Evolutionary conservation across 2,888 invertebrate genomes (phyloP).

Genomic region (Sympetrum striolatum): DNA sequence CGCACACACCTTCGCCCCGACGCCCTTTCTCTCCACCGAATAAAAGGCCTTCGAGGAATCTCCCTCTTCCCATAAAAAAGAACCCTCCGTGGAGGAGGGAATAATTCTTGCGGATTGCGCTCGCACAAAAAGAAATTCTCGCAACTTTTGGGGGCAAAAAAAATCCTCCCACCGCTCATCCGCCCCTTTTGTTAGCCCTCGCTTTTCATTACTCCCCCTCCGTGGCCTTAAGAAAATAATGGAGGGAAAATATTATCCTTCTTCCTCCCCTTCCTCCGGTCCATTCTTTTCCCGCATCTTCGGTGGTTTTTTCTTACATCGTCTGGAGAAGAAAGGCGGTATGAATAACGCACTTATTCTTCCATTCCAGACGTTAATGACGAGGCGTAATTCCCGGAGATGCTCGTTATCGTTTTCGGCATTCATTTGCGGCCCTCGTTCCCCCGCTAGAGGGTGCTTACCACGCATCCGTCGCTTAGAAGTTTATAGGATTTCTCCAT

Average conservation of each 20-base stretch:
- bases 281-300: neutral
- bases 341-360: neutral
- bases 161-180: neutral
- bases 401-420: neutral
- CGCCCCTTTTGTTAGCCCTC: constrained; percentile 21
- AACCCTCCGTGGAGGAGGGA: neutral
- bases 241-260: constrained; percentile 24
- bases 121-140: constrained; percentile 2
- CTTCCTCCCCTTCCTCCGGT: neutral
- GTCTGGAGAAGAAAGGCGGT: neutral
- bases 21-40: neutral
- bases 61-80: neutral
- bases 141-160: neutral
- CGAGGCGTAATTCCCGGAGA: neutral
- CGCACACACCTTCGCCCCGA: neutral
- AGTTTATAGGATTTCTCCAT: too few relatives aligned
- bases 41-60: neutral
- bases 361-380: neutral
- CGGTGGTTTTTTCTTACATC: neutral
- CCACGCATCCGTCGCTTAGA: too few relatives aligned
- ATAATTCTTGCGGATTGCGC: neutral
- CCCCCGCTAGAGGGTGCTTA: too few relatives aligned
- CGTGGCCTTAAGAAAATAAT: neutral
- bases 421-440: neutral
- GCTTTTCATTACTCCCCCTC: neutral